A percentile compares a stretch with the other conserved stretches of the same genome.
Conservation (phyloP, 2,797 vertebrate species). For the Triplophysa yarkandensis region DNA sequence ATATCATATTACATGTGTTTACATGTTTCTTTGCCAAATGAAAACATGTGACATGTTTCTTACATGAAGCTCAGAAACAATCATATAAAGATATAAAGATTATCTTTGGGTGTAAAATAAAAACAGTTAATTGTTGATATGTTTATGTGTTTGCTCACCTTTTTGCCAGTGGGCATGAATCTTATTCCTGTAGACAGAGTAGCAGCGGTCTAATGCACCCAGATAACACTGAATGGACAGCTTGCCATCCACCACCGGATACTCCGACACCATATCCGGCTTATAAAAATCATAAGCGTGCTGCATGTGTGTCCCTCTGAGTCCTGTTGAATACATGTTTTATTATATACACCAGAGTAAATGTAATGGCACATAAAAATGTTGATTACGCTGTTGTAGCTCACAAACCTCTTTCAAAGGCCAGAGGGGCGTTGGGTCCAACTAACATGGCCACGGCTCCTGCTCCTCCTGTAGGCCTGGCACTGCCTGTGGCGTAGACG, state of each 20-base stretch:
- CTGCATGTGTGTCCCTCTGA: slow-evolving; percentile 96
- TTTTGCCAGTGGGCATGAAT: slow-evolving; percentile 92
- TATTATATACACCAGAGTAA: too few relatives aligned
- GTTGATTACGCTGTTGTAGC: background rate
- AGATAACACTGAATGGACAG: slow-evolving; percentile 97
- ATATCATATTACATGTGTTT: too few relatives aligned
- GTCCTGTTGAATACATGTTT: slow-evolving; percentile 79
- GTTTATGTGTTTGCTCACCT: slow-evolving; percentile 72
- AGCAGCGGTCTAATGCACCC: slow-evolving; percentile 93
- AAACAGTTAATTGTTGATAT: background rate
- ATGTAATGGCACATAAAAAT: background rate
- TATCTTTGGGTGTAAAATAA: background rate
- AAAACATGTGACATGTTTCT: too few relatives aligned
- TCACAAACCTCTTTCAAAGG: slow-evolving; percentile 91
- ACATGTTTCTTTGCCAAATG: too few relatives aligned
- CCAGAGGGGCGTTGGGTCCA: slow-evolving; percentile 90
- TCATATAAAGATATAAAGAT: background rate
- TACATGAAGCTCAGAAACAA: background rate
- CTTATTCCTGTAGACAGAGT: slow-evolving; percentile 90
- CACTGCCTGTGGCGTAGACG: slow-evolving; percentile 92
- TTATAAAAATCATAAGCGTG: slow-evolving; percentile 99
- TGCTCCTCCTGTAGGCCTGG: slow-evolving; percentile 93
- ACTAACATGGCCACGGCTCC: slow-evolving; percentile 95
- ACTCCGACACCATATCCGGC: slow-evolving; percentile 95
- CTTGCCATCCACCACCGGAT: slow-evolving; percentile 95